These are phyloP conservation scores for Chamaetylas fuelleborni DNA, from an alignment of 2,113 vertebrate genomes.

Conservation along the genomic window DNA sequence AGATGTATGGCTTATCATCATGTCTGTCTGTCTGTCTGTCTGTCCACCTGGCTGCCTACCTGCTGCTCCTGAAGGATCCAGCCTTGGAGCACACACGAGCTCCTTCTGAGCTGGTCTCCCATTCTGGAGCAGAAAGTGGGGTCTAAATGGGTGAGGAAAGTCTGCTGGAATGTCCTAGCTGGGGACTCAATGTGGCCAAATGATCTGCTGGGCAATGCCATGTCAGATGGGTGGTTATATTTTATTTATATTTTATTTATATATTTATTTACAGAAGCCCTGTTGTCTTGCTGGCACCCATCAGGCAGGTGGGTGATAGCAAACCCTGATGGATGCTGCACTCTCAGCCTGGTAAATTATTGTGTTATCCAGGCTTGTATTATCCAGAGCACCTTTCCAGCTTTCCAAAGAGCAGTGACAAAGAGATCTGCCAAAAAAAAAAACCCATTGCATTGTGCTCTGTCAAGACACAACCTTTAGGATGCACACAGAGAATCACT, in stretches of 20 bases:
- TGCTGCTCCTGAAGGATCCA: background rate
- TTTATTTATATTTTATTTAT: background rate
- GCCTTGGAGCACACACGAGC: background rate
- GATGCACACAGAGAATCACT: background rate
- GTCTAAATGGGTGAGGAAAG: background rate
- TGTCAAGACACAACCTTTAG: background rate
- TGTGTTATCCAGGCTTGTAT: background rate
- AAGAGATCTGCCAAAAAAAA: background rate
- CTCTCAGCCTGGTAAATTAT: background rate
- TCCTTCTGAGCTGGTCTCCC: background rate
- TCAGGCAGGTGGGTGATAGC: background rate
- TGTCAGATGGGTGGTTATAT: rapidly evolving
- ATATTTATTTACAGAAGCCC: background rate
- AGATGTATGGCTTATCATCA: slow-evolving; percentile 55
- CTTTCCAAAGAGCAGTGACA: background rate
- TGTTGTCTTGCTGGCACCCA: background rate
- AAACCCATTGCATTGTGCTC: background rate
- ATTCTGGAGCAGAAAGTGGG: background rate
- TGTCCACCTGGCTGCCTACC: slow-evolving; percentile 54
- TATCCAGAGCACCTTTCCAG: background rate
- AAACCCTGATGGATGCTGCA: background rate
- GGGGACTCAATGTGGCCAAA: rapidly evolving
- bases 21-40: background rate
- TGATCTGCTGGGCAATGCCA: background rate
- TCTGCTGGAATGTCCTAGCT: background rate